Evolutionary conservation across 2,113 vertebrate genomes (phyloP).

Genomic region (Myiopsitta monachus): DNA sequence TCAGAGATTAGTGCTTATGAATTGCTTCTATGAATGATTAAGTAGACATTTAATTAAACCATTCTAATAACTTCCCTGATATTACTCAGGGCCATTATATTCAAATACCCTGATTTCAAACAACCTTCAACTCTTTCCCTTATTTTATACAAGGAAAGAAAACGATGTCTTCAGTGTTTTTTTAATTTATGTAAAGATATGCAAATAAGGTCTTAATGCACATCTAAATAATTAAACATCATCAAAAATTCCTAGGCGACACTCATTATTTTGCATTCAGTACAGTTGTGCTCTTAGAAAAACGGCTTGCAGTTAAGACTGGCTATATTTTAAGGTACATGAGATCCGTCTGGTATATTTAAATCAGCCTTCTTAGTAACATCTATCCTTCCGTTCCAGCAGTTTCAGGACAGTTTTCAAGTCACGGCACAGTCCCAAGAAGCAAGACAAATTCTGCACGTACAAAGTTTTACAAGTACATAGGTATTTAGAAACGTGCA

Average conservation of each 20-base stretch:
- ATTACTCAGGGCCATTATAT: slow-evolving; percentile 45
- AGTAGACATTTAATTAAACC: slow-evolving; percentile 30
- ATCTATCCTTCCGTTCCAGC: not conserved
- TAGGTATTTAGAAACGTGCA: not conserved
- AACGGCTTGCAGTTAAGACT: not conserved
- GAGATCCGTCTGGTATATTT: not conserved
- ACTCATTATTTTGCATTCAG: not conserved
- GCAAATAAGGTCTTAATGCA: slow-evolving; percentile 42
- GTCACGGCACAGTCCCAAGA: not conserved
- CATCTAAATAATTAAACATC: slow-evolving; percentile 49
- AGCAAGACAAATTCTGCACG: not conserved
- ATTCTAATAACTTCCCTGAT: slow-evolving; percentile 42
- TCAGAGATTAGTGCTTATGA: slow-evolving; percentile 32
- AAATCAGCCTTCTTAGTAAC: not conserved
- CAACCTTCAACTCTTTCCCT: not conserved
- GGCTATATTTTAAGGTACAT: not conserved
- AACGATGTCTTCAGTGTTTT: not conserved
- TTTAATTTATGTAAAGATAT: slow-evolving; percentile 23
- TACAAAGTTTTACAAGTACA: not conserved
- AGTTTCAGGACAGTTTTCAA: not conserved
- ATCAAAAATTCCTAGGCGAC: slow-evolving; percentile 12
- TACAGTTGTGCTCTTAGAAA: not conserved
- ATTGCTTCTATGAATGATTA: slow-evolving; percentile 48
- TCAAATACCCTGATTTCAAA: slow-evolving; percentile 14
- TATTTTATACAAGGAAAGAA: slow-evolving; percentile 48